Conservation (phyloP, 2,113 vertebrate species). For the Hylia prasina region DNA sequence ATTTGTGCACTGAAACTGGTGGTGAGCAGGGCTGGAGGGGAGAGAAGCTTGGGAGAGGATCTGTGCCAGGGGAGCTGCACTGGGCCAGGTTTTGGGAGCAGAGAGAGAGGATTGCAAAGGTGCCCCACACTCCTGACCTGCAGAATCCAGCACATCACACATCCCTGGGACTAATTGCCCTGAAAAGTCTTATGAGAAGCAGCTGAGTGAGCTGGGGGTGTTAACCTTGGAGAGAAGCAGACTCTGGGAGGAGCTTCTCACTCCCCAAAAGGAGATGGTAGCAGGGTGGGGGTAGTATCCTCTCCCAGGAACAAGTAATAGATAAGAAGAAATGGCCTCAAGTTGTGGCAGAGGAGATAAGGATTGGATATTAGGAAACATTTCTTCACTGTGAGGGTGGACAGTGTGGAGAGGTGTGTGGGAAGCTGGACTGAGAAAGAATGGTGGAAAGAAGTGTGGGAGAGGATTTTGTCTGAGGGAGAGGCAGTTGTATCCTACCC, state of each 20-base stretch:
- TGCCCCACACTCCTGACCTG: background rate
- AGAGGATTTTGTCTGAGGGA: background rate
- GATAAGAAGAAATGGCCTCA: background rate
- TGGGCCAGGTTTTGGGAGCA: background rate
- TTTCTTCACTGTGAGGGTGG: background rate
- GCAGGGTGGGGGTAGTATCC: background rate
- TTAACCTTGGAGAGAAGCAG: background rate
- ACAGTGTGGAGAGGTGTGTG: background rate
- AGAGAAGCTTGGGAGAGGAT: background rate
- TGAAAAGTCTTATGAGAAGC: background rate
- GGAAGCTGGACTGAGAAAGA: background rate
- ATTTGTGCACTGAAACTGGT: background rate
- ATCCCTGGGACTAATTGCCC: background rate
- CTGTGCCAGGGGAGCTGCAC: rapidly evolving
- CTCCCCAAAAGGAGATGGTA: background rate
- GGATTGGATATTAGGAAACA: background rate
- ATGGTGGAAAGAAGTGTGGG: background rate
- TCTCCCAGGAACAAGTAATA: background rate
- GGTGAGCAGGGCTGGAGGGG: background rate
- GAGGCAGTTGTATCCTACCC: background rate
- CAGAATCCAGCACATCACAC: background rate
- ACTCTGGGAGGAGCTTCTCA: no score
- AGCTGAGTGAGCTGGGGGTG: background rate
- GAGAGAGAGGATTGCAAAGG: background rate
- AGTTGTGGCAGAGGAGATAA: background rate